Conservation (phyloP, 2,797 vertebrate genomes). For the Cynopterus sphinx region DNA sequence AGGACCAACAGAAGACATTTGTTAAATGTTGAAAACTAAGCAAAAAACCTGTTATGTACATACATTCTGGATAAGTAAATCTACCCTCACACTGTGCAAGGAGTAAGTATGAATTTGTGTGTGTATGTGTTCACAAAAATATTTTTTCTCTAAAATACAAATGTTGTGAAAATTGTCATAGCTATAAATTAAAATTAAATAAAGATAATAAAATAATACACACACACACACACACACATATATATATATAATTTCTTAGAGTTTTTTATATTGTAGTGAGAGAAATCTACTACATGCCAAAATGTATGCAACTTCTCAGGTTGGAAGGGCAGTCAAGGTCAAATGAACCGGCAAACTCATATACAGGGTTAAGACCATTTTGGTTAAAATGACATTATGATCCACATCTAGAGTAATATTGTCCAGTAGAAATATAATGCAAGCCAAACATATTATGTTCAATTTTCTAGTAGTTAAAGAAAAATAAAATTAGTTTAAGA, state of each 20-base stretch:
- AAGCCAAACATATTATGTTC: background rate
- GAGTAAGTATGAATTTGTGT: background rate
- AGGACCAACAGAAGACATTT: background rate
- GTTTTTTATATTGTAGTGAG: background rate
- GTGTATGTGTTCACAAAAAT: background rate
- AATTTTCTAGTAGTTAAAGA: background rate
- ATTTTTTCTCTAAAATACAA: background rate
- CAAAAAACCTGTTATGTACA: background rate
- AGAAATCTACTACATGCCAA: background rate
- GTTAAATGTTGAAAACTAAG: constrained; percentile 27
- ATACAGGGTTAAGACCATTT: background rate
- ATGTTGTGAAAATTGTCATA: background rate
- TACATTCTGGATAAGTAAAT: background rate
- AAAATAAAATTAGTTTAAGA: background rate
- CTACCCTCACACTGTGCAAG: background rate
- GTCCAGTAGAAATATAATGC: background rate
- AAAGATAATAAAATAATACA: background rate
- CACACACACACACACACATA: no score
- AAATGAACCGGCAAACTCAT: background rate
- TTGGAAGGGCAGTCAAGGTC: background rate
- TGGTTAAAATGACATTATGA: background rate
- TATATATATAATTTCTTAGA: background rate
- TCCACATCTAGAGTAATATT: background rate
- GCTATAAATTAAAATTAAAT: background rate
- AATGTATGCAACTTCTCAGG: background rate